Evolutionary conservation across 1,140 invertebrate genomes (phyloP), one percentile per base, ranked within the genome.

Genomic region (Leptinotarsa undecemlineata): DNA sequence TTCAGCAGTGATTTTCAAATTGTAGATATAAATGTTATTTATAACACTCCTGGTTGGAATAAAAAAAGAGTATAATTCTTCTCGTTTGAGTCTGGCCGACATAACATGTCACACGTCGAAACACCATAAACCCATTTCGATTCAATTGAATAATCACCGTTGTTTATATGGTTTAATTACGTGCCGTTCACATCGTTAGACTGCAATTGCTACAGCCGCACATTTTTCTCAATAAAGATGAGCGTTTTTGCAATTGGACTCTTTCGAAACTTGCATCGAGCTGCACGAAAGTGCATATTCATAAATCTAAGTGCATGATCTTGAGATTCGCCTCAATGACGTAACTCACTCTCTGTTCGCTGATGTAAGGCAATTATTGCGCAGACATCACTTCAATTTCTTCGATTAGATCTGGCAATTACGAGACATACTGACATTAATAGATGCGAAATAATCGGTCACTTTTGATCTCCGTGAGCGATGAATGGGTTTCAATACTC

Each of bases 201-300:
- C 19, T 26, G 64, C 42, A 67, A 13, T 67, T 67, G 64, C 64
- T 42, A 67, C 64, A 67, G 26, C 42, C 42, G 19, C 23, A 26
- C 20, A 33, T 67, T 67, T 67, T 67, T 67, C 64, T 17, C 20
- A 67, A 42, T 67, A 67, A 67, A 67, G 64, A 67, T 67, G 64
- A 67, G 23, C 26, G 64, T 42, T 67, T 67, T 26, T 67, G 64
- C 64, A 67, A 67, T 26, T 42, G 64, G 20, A 67, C 17, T 67
- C 19, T 67, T 67, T 67, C 42, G 64, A 21, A 67, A 67, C 64
- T 67, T 17, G 64, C 14, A 67, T 21, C 26, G 23, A 67, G 15
- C 8, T 23, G 64, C 23, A 67, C 23, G n/a, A 67, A 23, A 67
- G 64, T 67, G 20, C 64, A 67, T 67, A 67, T 67, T 67, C 64